phyloP scores from a whole-genome alignment of 2,113 vertebrate genomes.

The Meriones unguiculatus region DNA sequence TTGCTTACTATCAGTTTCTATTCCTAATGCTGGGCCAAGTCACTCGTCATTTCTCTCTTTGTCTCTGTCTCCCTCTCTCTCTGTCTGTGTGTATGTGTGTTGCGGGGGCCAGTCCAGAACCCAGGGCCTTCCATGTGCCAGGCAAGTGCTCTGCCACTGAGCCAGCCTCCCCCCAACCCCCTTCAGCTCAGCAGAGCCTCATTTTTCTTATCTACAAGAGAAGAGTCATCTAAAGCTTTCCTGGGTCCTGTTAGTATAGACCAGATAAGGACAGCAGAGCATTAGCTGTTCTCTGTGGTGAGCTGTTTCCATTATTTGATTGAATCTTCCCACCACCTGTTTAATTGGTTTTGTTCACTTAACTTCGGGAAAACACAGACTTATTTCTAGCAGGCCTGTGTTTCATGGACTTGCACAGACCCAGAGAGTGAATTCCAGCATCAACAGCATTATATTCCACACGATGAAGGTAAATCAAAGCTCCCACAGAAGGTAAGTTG shows the following conservation, averaged over 20 bases:
- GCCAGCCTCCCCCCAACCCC: background rate
- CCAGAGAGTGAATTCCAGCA: background rate
- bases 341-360: constrained; percentile 44
- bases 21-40: background rate
- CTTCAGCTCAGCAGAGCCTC: background rate
- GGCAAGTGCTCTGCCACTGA: background rate
- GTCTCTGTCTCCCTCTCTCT: background rate
- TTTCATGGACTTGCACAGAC: background rate
- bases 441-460: background rate
- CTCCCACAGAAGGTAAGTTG: background rate
- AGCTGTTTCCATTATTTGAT: constrained; percentile 28
- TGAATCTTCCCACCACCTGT: background rate
- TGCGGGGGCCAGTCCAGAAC: background rate
- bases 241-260: background rate
- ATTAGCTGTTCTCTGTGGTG: background rate
- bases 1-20: background rate
- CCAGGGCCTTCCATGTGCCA: background rate
- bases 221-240: background rate
- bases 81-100: background rate
- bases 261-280: background rate
- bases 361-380: constrained; percentile 27
- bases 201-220: constrained; percentile 28
- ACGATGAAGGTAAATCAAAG: background rate
- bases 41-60: background rate
- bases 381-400: background rate